phyloP scores from a whole-genome alignment of 2,888 invertebrate species.

The Tinea semifulvella region DNA sequence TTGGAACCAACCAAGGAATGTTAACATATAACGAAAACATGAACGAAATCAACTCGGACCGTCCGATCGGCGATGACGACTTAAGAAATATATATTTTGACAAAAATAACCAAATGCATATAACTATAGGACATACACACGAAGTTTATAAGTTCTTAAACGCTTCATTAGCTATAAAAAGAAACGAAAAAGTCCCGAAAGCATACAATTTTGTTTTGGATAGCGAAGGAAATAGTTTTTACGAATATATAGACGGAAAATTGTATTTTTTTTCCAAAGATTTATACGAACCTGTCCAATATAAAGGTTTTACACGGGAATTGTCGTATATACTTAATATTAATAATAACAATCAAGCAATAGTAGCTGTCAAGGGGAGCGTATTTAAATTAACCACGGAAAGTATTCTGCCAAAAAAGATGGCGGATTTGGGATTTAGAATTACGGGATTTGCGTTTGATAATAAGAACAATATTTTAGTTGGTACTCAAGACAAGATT shows the following conservation, averaged over 20 bases:
- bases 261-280: constrained; percentile 48
- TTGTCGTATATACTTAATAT: constrained; percentile 47
- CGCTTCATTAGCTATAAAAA: constrained; percentile 47
- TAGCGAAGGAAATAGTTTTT: constrained; percentile 44
- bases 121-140: constrained; percentile 44
- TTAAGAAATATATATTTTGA: constrained; percentile 49
- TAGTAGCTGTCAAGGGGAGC: constrained; percentile 51
- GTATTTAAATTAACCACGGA: constrained; percentile 40
- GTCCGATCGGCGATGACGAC: constrained; percentile 58
- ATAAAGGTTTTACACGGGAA: constrained; percentile 53
- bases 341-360: constrained; percentile 47
- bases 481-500: constrained; percentile 57
- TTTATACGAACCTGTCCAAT: constrained; percentile 49
- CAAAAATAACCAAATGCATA: constrained; percentile 47
- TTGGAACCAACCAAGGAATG: constrained; percentile 54
- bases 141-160: constrained; percentile 51
- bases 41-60: constrained; percentile 43
- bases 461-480: constrained; percentile 43
- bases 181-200: constrained; percentile 48
- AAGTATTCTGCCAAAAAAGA: constrained; percentile 44
- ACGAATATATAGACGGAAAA: constrained; percentile 52
- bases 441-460: constrained; percentile 53
- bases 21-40: constrained; percentile 45
- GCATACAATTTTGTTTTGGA: constrained; percentile 52
- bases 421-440: constrained; percentile 49